A percentile compares a stretch with the other conserved stretches of the same genome.
phyloP scores from a whole-genome alignment of 2,797 vertebrate genomes.

The Neoniphon sammara region DNA sequence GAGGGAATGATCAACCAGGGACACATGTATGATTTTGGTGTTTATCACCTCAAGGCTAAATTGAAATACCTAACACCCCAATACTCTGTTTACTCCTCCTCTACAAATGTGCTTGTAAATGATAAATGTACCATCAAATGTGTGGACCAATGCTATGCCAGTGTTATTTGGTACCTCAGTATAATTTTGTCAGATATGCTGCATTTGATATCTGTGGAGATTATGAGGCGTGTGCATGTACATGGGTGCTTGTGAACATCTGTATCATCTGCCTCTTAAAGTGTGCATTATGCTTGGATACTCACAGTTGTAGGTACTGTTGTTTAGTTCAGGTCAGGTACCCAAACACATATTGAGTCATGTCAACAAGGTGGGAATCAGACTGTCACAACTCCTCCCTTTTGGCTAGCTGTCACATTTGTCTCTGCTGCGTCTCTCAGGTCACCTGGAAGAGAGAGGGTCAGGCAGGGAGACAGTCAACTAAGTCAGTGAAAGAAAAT shows the following conservation, averaged over 20 bases:
- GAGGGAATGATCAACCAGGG: too few species aligned
- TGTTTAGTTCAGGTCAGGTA: slow-evolving; percentile 61
- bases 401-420: slow-evolving; percentile 51
- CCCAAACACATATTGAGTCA: slow-evolving; percentile 63
- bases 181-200: too few species aligned
- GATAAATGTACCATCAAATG: too few species aligned
- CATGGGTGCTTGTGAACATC: neutral
- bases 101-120: too few species aligned
- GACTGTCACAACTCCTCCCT: slow-evolving; percentile 5
- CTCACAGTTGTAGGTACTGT: slow-evolving; percentile 66
- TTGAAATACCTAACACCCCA: too few species aligned
- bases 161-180: too few species aligned
- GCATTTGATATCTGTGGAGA: neutral
- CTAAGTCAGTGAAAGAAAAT: neutral
- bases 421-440: slow-evolving; percentile 28
- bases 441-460: slow-evolving; percentile 43
- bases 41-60: too few species aligned
- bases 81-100: too few species aligned
- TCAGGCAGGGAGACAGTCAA: neutral
- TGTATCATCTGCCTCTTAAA: neutral
- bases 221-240: neutral
- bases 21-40: too few species aligned
- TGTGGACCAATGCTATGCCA: too few species aligned
- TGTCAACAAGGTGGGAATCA: slow-evolving; percentile 31
- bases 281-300: slow-evolving; percentile 20